Conservation (phyloP, 2,888 invertebrate species). For the Diarsia rubi region DNA sequence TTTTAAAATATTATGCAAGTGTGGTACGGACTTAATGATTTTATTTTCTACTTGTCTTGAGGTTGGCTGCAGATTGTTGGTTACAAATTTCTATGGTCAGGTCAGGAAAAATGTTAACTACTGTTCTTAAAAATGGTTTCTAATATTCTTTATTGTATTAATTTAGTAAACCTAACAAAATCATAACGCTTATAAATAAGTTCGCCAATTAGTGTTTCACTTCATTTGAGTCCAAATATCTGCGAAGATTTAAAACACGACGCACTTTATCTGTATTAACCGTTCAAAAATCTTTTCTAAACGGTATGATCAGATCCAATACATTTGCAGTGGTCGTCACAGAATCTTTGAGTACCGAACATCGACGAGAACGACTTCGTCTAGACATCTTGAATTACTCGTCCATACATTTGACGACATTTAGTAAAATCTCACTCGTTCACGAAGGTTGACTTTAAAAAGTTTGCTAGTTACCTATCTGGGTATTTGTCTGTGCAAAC, state of each 20-base stretch:
- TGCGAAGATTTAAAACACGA: not conserved
- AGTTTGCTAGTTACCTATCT: slow-evolving; percentile 31
- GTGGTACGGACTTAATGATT: not conserved
- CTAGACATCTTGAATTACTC: slow-evolving; percentile 52
- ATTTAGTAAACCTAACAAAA: not conserved
- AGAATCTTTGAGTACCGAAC: slow-evolving; percentile 32
- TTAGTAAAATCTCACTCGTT: slow-evolving; percentile 23
- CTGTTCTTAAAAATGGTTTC: not conserved
- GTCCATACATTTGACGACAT: slow-evolving; percentile 24
- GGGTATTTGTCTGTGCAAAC: not conserved
- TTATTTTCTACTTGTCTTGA: not conserved
- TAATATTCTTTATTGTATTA: not conserved
- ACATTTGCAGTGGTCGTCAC: slow-evolving; percentile 33
- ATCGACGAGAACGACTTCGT: slow-evolving; percentile 32
- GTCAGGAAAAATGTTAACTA: not conserved
- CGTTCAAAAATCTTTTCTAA: slow-evolving; percentile 22
- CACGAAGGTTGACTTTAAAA: slow-evolving; percentile 18
- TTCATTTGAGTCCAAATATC: not conserved
- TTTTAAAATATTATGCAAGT: slow-evolving; percentile 6
- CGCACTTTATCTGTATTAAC: slow-evolving; percentile 4
- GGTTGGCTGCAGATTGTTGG: no score
- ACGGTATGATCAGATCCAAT: slow-evolving; percentile 34
- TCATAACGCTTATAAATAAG: not conserved
- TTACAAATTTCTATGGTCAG: not conserved
- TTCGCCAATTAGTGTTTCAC: not conserved